Conservation (phyloP, 1,140 invertebrate genomes). For the Campoletis sonorensis region DNA sequence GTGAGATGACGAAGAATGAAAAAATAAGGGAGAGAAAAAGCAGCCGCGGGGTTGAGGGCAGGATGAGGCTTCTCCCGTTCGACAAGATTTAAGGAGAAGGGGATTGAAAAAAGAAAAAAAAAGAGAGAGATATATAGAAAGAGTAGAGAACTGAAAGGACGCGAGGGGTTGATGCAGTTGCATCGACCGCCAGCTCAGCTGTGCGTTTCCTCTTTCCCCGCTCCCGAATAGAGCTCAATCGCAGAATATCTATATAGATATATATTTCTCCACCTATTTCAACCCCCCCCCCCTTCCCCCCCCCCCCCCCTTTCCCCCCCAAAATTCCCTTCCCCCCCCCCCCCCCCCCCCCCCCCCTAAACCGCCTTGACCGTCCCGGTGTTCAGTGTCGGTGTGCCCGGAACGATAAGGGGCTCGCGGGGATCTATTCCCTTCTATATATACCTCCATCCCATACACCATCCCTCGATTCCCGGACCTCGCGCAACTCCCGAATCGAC, state of each 20-base stretch:
- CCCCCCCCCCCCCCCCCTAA: neutral
- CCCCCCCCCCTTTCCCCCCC: neutral
- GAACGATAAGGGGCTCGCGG: neutral
- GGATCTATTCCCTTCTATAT: neutral
- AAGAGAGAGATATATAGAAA: slow-evolving; percentile 17
- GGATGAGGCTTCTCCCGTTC: neutral
- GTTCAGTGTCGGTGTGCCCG: neutral
- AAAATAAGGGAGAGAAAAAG: slow-evolving; percentile 41
- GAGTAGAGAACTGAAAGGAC: slow-evolving; percentile 33
- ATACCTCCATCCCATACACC: neutral
- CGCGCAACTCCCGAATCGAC: slow-evolving; percentile 43
- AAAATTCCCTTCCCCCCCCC: slow-evolving; percentile 28
- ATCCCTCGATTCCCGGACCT: slow-evolving; percentile 42
- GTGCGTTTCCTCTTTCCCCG: slow-evolving; percentile 15
- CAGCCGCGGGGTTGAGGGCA: neutral
- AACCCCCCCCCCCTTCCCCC: neutral
- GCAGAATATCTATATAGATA: neutral
- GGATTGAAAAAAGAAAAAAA: slow-evolving; percentile 53
- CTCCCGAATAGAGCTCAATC: neutral
- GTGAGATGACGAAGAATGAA: slow-evolving; percentile 11
- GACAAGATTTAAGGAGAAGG: neutral
- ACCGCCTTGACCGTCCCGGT: neutral
- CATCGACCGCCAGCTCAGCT: slow-evolving; percentile 30
- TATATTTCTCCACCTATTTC: neutral
- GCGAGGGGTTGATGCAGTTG: slow-evolving; percentile 42